A percentile compares a stretch with the other conserved stretches of the same genome.
These are phyloP conservation scores for Myrmophylax atrothorax DNA, from an alignment of 2,113 vertebrate genomes.

Conservation along the genomic window DNA sequence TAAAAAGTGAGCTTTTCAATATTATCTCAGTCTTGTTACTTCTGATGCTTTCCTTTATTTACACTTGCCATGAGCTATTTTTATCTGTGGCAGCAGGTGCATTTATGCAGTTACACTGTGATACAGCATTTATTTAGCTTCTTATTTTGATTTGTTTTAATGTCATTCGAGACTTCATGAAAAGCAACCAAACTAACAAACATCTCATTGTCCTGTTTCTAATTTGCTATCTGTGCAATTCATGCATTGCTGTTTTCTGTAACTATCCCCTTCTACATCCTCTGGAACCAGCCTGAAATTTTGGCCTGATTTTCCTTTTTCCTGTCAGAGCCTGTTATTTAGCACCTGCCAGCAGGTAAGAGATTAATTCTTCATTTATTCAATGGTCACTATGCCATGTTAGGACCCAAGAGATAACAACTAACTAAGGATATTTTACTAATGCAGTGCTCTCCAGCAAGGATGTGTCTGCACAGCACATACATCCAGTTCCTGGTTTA, in stretches of 20 bases:
- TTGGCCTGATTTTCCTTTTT: not conserved
- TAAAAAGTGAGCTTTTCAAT: not conserved
- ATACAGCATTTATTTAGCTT: not conserved
- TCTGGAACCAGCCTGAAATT: not conserved
- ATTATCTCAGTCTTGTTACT: not conserved
- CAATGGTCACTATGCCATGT: not conserved
- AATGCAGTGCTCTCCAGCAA: not conserved
- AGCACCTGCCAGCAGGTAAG: not conserved
- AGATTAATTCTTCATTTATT: not conserved
- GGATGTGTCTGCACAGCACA: not conserved
- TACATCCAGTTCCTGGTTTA: not conserved
- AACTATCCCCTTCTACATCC: not conserved
- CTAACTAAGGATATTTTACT: not conserved
- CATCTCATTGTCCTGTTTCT: not conserved
- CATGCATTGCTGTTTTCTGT: not conserved
- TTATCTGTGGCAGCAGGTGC: not conserved
- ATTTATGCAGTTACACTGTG: not conserved
- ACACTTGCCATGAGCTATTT: not conserved
- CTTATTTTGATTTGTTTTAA: not conserved
- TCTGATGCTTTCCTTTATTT: not conserved
- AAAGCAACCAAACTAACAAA: not conserved
- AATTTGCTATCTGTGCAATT: not conserved
- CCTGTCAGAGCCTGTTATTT: not conserved
- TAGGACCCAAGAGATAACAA: not conserved
- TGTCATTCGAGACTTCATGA: not conserved